Evolutionary conservation across 2,888 invertebrate genomes (phyloP), one percentile per base, ranked within the genome.

Genomic region (Syritta pipiens): DNA sequence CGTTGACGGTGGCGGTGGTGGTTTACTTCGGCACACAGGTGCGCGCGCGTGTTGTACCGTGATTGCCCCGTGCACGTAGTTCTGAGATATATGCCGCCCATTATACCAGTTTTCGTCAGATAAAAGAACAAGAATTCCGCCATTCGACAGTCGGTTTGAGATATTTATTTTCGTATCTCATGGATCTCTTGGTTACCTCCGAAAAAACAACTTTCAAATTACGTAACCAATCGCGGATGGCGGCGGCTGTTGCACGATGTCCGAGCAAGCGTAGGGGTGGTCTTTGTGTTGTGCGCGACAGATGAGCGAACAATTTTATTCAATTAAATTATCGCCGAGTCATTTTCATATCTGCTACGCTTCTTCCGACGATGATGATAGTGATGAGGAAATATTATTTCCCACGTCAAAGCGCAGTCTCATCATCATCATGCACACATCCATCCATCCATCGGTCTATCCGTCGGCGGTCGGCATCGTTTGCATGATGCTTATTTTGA

Each of bases 401-500:
- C 77, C 72, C 72, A 77, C 77, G 77, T 72, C 65, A 46, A 48
- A 65, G 59, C 72, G 59, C 60, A 67, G 40, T 63, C 57, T 57
- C 76, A 77, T 77, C 59, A 55, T 49, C 62, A 44, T 68, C 3
- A n/a, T n/a, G 62, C 62, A 63, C 40, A 28, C 62, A 46, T 60
- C 60, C 57, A 7, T 28, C 14, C 26, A 20, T n/a, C 28, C 35
- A 2, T 12, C 35, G 42, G 2, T 14, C 14, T 40, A 6, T 51
- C 48, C 1, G 35, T 12, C 26, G 22, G 9, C 20, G 30, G 5
- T 30, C 6, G 35, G 12, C 22, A 35, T 65, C 32, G 65, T 68
- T 75, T 68, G 53, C 59, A 60, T 63, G 72, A 59, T 71, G 71
- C 71, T 71, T 65, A 72, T 77, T 77, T 72, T 65, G 49, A 77